Evolutionary conservation across 2,113 vertebrate species (phyloP).

Genomic region (Peromyscus polionotus): DNA sequence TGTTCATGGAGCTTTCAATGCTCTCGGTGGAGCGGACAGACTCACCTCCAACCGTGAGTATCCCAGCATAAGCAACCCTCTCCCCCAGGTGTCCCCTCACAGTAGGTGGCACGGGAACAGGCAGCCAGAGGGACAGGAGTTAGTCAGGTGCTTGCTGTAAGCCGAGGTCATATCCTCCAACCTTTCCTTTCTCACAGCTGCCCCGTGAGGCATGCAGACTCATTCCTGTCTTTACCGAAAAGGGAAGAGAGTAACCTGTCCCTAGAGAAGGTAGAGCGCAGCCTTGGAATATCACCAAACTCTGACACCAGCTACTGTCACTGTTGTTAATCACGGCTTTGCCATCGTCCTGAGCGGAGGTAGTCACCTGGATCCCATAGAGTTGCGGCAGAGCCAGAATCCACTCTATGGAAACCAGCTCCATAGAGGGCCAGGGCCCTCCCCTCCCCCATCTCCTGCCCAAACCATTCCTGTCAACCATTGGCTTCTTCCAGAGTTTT

Average conservation of each 20-base stretch:
- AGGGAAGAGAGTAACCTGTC: background rate
- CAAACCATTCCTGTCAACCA: fast-evolving
- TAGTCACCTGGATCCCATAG: background rate
- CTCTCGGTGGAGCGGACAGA: conserved; percentile 95
- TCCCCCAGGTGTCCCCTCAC: background rate
- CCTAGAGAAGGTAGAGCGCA: fast-evolving
- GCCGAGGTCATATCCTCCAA: background rate
- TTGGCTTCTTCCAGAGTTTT: background rate
- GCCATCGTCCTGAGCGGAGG: background rate
- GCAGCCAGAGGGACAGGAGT: fast-evolving
- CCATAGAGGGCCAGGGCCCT: background rate
- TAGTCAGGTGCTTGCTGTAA: fast-evolving
- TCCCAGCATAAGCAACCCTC: background rate
- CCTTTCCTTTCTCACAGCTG: fast-evolving
- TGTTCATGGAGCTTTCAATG: conserved; percentile 97
- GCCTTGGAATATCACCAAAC: fast-evolving
- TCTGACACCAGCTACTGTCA: fast-evolving
- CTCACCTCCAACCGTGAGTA: conserved; percentile 96
- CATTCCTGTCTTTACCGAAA: background rate
- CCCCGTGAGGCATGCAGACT: background rate
- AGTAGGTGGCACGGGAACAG: fast-evolving
- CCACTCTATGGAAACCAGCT: background rate
- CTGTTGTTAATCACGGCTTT: background rate
- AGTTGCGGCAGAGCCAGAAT: background rate
- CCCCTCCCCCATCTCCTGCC: background rate